Evolutionary conservation across 2,888 invertebrate species (phyloP).

Genomic region (Diabrotica balteata): DNA sequence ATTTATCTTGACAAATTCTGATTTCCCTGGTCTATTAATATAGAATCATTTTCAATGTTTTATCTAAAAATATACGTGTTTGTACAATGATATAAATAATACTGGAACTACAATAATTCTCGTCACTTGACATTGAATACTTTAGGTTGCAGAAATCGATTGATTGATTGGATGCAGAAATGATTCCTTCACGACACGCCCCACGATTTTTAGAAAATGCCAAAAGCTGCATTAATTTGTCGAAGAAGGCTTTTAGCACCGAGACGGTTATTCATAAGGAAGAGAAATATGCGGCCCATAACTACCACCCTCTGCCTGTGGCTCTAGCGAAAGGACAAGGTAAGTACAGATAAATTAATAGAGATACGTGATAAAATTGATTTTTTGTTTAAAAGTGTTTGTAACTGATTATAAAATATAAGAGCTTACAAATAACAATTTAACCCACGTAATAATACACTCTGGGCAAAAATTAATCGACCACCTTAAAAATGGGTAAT

Average conservation of each 20-base stretch:
- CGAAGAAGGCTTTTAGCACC: conserved; percentile 38
- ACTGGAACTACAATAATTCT: no score
- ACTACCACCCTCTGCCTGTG: conserved; percentile 95
- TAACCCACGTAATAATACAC: no score
- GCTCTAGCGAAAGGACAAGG: conserved; percentile 87
- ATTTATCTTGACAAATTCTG: no score
- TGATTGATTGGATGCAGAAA: neutral
- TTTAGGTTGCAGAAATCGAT: no score
- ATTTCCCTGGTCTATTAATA: neutral
- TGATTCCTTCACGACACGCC: neutral
- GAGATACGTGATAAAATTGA: no score
- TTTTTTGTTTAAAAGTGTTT: no score
- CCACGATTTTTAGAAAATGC: conserved; percentile 1
- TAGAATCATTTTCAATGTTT: neutral
- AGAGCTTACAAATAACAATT: no score
- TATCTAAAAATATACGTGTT: neutral
- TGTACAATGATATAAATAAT: no score
- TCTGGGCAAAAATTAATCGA: no score
- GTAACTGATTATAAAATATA: no score
- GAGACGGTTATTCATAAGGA: conserved; percentile 76
- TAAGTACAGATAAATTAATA: conserved; percentile 51
- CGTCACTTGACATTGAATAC: no score
- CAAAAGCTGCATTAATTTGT: neutral
- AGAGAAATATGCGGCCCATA: conserved; percentile 90
- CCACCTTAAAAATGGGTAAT: no score